These are phyloP conservation scores for Caenorhabditis parvicauda DNA, from an alignment of 2,888 invertebrate genomes.

Conservation along the genomic window DNA sequence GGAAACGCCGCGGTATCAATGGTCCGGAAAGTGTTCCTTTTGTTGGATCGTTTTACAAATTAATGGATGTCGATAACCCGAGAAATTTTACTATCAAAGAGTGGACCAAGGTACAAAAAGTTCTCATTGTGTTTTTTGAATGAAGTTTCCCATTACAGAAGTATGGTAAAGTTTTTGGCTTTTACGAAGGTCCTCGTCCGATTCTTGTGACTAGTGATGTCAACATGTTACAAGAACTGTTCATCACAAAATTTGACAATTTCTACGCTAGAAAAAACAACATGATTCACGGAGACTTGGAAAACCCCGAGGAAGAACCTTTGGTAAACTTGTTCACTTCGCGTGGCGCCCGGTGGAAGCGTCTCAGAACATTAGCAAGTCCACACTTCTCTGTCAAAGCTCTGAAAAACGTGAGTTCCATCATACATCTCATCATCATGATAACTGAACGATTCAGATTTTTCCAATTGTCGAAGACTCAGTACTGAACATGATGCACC, in stretches of 20 bases:
- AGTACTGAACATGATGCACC: constrained; percentile 16
- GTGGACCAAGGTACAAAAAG: constrained; percentile 41
- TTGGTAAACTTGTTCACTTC: constrained; percentile 63
- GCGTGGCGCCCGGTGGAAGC: constrained; percentile 67
- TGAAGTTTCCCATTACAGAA: constrained; percentile 9
- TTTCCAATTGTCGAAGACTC: constrained; percentile 29
- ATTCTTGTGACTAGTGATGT: constrained; percentile 64
- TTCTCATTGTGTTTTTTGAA: neutral
- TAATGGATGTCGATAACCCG: constrained; percentile 25
- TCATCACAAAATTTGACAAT: constrained; percentile 64
- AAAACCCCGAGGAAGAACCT: constrained; percentile 27
- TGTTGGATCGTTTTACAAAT: constrained; percentile 33
- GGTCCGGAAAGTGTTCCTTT: constrained; percentile 41
- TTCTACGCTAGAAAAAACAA: constrained; percentile 64
- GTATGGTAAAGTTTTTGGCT: constrained; percentile 37
- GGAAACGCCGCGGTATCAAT: constrained; percentile 45
- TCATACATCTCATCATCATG: neutral
- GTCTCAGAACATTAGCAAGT: constrained; percentile 66
- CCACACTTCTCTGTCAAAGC: constrained; percentile 66
- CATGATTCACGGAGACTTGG: constrained; percentile 36
- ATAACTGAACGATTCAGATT: constrained; percentile 18
- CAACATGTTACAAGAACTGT: constrained; percentile 64
- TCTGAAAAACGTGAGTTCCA: constrained; percentile 22
- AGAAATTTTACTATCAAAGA: constrained; percentile 24
- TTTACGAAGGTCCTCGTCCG: constrained; percentile 39